These are phyloP conservation scores for Drosophila meridiana DNA, from an alignment of 2,888 invertebrate species.

Conservation along the genomic window DNA sequence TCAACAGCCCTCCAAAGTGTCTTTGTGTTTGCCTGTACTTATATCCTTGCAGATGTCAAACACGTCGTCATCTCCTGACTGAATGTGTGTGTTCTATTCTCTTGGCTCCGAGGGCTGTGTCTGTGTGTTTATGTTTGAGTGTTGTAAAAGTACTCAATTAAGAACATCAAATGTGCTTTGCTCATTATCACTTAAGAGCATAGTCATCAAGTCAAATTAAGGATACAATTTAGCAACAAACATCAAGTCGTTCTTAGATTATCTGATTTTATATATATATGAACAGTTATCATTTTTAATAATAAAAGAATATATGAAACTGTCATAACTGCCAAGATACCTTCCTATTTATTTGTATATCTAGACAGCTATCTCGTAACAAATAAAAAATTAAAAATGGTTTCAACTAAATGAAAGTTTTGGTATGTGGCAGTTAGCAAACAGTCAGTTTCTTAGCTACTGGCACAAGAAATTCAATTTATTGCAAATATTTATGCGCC, in stretches of 20 bases:
- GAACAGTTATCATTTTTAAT: not conserved
- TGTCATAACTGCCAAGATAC: not conserved
- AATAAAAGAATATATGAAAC: not conserved
- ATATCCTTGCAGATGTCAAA: slow-evolving; percentile 48
- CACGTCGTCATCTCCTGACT: slow-evolving; percentile 25
- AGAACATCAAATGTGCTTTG: slow-evolving; percentile 75
- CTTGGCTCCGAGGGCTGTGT: not conserved
- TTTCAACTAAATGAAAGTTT: not conserved
- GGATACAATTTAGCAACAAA: slow-evolving; percentile 46
- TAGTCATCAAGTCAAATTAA: slow-evolving; percentile 61
- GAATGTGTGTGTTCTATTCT: not conserved
- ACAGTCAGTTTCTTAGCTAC: slow-evolving; percentile 25
- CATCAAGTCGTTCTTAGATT: not conserved
- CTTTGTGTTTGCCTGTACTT: slow-evolving; percentile 71
- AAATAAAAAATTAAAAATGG: not conserved
- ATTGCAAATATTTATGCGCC: slow-evolving; percentile 69
- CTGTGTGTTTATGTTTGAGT: slow-evolving; percentile 47
- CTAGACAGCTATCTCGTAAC: not conserved
- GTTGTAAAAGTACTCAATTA: slow-evolving; percentile 76
- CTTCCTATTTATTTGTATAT: not conserved
- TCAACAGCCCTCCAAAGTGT: slow-evolving; percentile 69
- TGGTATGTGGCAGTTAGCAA: not conserved
- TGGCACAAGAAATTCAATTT: slow-evolving; percentile 56
- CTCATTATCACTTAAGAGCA: slow-evolving; percentile 54
- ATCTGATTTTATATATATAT: not conserved